A percentile compares a stretch with the other conserved stretches of the same genome.
Evolutionary conservation across 2,888 invertebrate genomes (phyloP).

Genomic region (Parnassius smintheus): DNA sequence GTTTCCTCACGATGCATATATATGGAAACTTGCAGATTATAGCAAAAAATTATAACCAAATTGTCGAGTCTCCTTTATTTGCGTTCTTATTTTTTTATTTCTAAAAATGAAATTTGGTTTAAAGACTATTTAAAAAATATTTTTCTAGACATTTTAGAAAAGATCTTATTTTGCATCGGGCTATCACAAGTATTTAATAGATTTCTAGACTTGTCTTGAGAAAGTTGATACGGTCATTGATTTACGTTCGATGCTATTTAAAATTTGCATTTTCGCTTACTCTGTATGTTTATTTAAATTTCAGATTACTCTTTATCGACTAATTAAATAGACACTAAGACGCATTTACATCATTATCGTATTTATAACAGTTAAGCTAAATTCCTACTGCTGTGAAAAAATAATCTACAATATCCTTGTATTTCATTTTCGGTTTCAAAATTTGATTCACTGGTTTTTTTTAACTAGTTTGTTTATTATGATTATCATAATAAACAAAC

Average conservation of each 20-base stretch:
- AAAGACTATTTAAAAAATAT: too few species aligned
- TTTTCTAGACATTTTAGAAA: background rate
- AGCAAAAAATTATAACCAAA: too few species aligned
- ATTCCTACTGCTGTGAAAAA: background rate
- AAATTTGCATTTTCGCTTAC: conserved; percentile 4
- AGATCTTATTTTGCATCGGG: background rate
- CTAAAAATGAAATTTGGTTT: too few species aligned
- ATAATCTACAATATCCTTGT: too few species aligned
- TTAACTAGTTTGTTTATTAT: too few species aligned
- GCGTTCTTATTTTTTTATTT: too few species aligned
- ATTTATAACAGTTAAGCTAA: background rate
- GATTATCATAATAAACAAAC: too few species aligned
- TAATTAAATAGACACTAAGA: background rate
- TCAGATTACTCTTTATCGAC: background rate
- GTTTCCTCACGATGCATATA: too few species aligned
- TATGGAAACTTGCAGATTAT: too few species aligned
- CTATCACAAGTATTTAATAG: background rate
- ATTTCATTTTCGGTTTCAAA: too few species aligned
- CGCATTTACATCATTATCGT: background rate
- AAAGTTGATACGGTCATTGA: conserved; percentile 4
- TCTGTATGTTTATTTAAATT: conserved; percentile 4
- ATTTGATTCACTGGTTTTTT: too few species aligned
- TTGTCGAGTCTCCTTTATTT: too few species aligned
- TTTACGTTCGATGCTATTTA: conserved; percentile 1
- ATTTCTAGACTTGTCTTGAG: conserved; percentile 4